Base-by-base conservation (phyloP, 2,888 invertebrate genomes). In the Masnerella sp. region DNA sequence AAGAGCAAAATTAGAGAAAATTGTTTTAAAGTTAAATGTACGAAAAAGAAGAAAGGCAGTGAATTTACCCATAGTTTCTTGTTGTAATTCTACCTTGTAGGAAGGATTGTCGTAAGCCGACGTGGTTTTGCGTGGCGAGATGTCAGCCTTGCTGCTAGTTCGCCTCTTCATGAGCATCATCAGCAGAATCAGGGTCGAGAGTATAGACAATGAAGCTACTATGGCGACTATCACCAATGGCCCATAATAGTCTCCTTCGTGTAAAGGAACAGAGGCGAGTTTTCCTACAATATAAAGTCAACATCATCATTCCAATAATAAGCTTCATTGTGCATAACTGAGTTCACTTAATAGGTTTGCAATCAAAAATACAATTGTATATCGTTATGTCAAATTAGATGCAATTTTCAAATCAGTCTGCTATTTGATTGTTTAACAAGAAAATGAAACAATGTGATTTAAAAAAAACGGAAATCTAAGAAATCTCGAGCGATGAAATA, bases 71-170 rank as follows among this genome's bases (percentile, higher is more conserved):
- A 95, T 95, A 83, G 95, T 95, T 90, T 95, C 95, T 89, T 95
- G 95, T 88, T 95, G 95, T 88, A 95, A 92, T 89, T 95, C 95
- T 87, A 96, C 94, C 91, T 96, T 96, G 90, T 96, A 96, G 82
- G 96, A 95, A 42, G 96, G 96, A 89, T 96, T 96, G 88, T 96
- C 96, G 84, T 96, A 96, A 40, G 95, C 95, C n/a, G 95, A 94
- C 51, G 95, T 95, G 78, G 91, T 93, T 84, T 95, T 95, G 77
- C 95, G 91, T 45, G 95, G 92, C 78, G 95, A 95, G 83, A 95
- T 95, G 75, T 95, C 93, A 83, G 93, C 91, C 85, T 93, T 93
- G 84, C 88, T 82, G 90, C 90, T 61, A 86, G 89, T 81, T 88
- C 90, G 92, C 81, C 95, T 90, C 81, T 93, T 90, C 82, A 96